Base-by-base conservation (phyloP, 23 tunicate species). In the Botrylloides violaceus region DNA sequence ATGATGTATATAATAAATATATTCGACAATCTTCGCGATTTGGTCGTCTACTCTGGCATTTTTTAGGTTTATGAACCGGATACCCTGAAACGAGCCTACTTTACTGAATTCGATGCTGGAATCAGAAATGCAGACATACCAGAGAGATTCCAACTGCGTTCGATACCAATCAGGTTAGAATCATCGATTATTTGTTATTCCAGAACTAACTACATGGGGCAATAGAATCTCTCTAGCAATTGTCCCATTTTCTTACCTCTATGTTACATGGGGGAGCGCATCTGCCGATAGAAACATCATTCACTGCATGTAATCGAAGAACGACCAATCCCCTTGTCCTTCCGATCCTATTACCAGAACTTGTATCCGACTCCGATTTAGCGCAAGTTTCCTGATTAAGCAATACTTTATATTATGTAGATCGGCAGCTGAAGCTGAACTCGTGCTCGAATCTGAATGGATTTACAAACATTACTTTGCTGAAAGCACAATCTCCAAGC, bases 61-160 rank as follows among this genome's bases (percentile, higher is more conserved):
- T 48, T 22, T 1, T 61, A 95, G 94, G 76, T 80, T 3, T 90
- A 82, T 79, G 99, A 95, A 39, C 99, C 99, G 55, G 99, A 95
- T 60, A 71, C 94, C 15, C 58, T 95, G 70, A 86, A 79, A 38
- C 70, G 82, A 49, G 82, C 83, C 1, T 87, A 72, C 61, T 87
- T 90, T 82, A 95, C 96, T 0, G 99, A 95, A 35, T 53, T 78
- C 20, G 99, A 87, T 65, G 78, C 86, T 15, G 81, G 68, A 20
- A 83, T 95, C 34, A 77, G 91, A 39, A 76, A 76, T 63, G 70
- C 82, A 4, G 99, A 95, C 39, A 64, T 74, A 15, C 99, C 99
- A 19, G 99, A 95, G 64, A 35, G 99, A 32, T 95, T 95, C 61
- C 92, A 83, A 49, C 81, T 89, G 12, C 86, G 99, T 2, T 64